These are phyloP conservation scores for Halcyon leucocephala DNA, from an alignment of 2,797 vertebrate species.

Conservation along the genomic window DNA sequence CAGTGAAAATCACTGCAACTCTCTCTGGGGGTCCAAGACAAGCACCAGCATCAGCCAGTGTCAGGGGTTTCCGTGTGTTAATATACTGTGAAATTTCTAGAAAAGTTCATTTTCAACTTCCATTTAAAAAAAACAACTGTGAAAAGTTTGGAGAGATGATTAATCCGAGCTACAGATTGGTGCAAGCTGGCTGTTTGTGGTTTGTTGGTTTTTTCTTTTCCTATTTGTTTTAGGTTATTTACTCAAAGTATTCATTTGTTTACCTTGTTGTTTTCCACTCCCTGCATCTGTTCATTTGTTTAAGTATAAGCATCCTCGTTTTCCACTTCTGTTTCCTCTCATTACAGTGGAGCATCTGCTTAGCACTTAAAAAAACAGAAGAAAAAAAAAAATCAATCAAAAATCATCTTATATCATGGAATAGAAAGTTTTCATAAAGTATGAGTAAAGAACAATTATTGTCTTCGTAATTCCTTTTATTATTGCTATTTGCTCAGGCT, in stretches of 20 bases:
- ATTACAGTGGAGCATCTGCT: slow-evolving; percentile 73
- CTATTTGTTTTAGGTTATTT: slow-evolving; percentile 56
- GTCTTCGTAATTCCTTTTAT: slow-evolving; percentile 4
- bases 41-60: neutral
- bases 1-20: neutral
- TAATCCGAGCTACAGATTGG: neutral
- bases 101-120: neutral
- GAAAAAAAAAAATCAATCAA: neutral
- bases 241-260: slow-evolving; percentile 74
- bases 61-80: neutral
- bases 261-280: slow-evolving; percentile 68
- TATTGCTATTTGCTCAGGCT: neutral
- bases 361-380: slow-evolving; percentile 9
- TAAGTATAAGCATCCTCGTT: slow-evolving; percentile 55
- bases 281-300: slow-evolving; percentile 76
- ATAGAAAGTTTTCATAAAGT: slow-evolving; percentile 22
- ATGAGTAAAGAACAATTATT: neutral
- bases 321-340: slow-evolving; percentile 67
- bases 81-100: neutral
- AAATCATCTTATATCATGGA: slow-evolving; percentile 16
- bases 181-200: neutral
- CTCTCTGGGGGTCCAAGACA: neutral
- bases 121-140: neutral
- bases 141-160: neutral
- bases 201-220: neutral